These are phyloP conservation scores for Rhynchonycteris naso DNA, from an alignment of 2,797 vertebrate species.

Conservation along the genomic window DNA sequence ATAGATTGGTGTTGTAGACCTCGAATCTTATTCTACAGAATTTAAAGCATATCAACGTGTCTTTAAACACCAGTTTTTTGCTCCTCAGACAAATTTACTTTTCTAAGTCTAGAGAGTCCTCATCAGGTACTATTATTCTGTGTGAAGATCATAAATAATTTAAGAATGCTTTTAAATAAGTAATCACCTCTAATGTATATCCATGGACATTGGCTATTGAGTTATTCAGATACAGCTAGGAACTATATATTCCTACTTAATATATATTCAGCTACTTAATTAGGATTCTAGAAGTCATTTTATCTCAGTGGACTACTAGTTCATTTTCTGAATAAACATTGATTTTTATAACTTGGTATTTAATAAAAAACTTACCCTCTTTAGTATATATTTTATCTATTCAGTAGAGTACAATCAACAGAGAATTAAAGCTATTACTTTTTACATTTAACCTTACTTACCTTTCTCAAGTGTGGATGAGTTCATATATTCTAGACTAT, in stretches of 20 bases:
- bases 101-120: neutral
- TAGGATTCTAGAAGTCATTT: neutral
- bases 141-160: neutral
- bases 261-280: too few species aligned
- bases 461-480: neutral
- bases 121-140: neutral
- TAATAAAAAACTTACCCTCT: neutral
- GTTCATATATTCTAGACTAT: neutral
- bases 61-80: neutral
- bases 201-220: neutral
- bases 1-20: neutral
- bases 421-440: neutral
- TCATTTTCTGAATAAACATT: slow-evolving; percentile 7
- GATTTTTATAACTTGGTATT: neutral
- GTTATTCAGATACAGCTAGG: neutral
- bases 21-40: neutral
- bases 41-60: neutral
- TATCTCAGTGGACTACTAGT: neutral
- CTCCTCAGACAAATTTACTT: neutral
- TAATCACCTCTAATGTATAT: neutral
- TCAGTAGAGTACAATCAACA: neutral
- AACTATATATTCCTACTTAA: too few species aligned
- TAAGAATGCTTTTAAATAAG: slow-evolving; percentile 43
- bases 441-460: neutral
- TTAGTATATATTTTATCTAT: neutral